These are phyloP conservation scores for Hermatobates lingyangjiaoensis DNA, from an alignment of 1,140 invertebrate genomes.

Conservation along the genomic window DNA sequence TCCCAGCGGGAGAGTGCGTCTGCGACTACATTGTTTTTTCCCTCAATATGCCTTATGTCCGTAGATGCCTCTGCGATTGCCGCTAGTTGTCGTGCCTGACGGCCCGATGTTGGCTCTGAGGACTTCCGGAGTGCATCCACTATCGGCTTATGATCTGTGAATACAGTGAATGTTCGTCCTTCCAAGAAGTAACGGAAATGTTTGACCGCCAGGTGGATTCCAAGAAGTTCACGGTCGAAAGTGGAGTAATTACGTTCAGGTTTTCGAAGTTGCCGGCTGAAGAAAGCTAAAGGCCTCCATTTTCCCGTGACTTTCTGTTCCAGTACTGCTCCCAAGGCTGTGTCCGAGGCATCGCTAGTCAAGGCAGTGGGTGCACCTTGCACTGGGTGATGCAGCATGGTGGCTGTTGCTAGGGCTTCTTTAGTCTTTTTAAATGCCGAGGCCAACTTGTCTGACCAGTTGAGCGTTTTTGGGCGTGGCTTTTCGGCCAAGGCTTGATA, in stretches of 20 bases:
- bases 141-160: conserved; percentile 24
- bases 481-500: conserved; percentile 6
- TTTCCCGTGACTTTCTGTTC: not conserved
- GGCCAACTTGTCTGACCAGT: conserved; percentile 10
- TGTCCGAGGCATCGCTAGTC: not conserved
- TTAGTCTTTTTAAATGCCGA: conserved; percentile 15
- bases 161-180: conserved; percentile 18
- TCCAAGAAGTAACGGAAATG: conserved; percentile 21
- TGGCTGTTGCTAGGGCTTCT: not conserved
- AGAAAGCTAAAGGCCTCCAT: conserved; percentile 1
- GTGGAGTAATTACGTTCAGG: conserved; percentile 11
- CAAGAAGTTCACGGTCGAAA: conserved; percentile 25
- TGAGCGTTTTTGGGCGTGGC: conserved; percentile 7
- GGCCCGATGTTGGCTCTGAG: not conserved
- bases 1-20: conserved; percentile 6
- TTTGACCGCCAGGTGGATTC: conserved; percentile 19
- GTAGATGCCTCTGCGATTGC: not conserved
- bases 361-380: not conserved
- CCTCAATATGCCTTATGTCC: not conserved
- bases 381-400: not conserved
- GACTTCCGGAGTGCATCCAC: conserved; percentile 16
- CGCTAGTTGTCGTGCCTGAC: not conserved
- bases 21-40: not conserved
- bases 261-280: no score
- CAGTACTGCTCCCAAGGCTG: not conserved